These are phyloP conservation scores for Paraescarpia echinospica DNA, from an alignment of 1,140 invertebrate genomes.

Conservation along the genomic window DNA sequence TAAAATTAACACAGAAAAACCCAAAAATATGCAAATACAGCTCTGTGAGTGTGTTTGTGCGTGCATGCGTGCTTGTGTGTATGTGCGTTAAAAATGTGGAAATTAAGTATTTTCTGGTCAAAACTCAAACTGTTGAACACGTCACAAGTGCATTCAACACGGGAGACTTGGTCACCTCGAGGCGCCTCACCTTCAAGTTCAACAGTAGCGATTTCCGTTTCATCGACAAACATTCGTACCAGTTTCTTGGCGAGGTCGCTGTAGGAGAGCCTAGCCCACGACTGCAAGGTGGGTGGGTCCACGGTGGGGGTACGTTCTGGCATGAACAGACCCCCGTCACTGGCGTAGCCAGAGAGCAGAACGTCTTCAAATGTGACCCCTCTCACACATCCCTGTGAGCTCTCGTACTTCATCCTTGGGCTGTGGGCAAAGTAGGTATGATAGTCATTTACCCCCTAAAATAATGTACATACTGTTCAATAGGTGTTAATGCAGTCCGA, in stretches of 20 bases:
- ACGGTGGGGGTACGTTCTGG: conserved; percentile 56
- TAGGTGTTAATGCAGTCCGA: too few relatives aligned
- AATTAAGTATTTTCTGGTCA: too few relatives aligned
- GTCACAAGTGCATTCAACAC: background rate
- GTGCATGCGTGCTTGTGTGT: too few relatives aligned
- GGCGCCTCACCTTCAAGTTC: conserved; percentile 47
- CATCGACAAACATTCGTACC: conserved; percentile 50
- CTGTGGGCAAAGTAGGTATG: background rate
- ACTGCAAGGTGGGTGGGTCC: conserved; percentile 39
- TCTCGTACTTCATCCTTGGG: conserved; percentile 56
- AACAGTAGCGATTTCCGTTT: conserved; percentile 55
- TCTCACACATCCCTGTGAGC: conserved; percentile 51
- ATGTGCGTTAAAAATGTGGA: too few relatives aligned
- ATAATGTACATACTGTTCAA: too few relatives aligned
- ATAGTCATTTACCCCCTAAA: background rate
- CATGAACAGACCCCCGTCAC: conserved; percentile 60
- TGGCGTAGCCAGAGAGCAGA: conserved; percentile 57
- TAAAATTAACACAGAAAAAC: too few relatives aligned
- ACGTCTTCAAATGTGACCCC: conserved; percentile 55
- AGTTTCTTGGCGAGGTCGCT: conserved; percentile 55
- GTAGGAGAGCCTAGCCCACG: conserved; percentile 55
- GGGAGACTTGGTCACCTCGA: background rate
- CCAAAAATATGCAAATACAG: too few relatives aligned
- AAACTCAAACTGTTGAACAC: too few relatives aligned
- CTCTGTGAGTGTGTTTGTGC: too few relatives aligned